Percentiles rank a stretch among this genome's conserved stretches.
Evolutionary conservation across 2,888 invertebrate genomes (phyloP).

Genomic region (Lampropteryx suffumata): DNA sequence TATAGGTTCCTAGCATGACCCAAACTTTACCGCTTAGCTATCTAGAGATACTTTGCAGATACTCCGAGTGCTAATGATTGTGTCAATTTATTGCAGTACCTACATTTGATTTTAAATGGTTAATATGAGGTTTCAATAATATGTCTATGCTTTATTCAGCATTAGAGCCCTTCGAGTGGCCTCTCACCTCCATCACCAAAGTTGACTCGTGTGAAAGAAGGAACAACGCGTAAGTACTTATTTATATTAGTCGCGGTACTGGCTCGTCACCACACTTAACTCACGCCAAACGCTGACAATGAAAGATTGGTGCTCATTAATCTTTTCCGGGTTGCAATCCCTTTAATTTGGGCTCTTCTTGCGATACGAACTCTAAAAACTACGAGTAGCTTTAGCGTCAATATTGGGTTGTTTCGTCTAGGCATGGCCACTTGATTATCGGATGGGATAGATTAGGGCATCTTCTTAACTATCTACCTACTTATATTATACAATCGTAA

Average conservation of each 20-base stretch:
- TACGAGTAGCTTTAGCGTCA: too few relatives aligned
- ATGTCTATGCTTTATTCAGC: too few relatives aligned
- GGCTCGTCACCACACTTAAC: not conserved
- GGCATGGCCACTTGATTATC: too few relatives aligned
- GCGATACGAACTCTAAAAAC: not conserved
- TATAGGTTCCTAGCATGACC: not conserved
- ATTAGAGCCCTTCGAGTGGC: too few relatives aligned
- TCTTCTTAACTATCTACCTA: too few relatives aligned
- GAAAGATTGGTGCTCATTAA: conserved; percentile 8
- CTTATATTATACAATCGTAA: too few relatives aligned
- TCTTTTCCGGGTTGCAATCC: conserved; percentile 1
- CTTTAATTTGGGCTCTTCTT: not conserved
- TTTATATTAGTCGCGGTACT: not conserved
- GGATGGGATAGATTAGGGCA: too few relatives aligned
- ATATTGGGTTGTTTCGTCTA: too few relatives aligned
- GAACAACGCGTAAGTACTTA: not conserved
- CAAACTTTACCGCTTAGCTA: conserved; percentile 17
- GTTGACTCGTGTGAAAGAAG: too few relatives aligned
- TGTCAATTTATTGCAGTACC: not conserved
- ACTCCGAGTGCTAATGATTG: not conserved
- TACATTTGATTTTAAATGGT: not conserved
- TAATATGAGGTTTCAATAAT: too few relatives aligned
- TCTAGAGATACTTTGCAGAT: conserved; percentile 3
- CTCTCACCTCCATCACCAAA: too few relatives aligned
- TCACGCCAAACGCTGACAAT: conserved; percentile 1